Evolutionary conservation across 2,888 invertebrate genomes (phyloP), one percentile per base, ranked within the genome.

Genomic region (Megalurothrips usitatus): DNA sequence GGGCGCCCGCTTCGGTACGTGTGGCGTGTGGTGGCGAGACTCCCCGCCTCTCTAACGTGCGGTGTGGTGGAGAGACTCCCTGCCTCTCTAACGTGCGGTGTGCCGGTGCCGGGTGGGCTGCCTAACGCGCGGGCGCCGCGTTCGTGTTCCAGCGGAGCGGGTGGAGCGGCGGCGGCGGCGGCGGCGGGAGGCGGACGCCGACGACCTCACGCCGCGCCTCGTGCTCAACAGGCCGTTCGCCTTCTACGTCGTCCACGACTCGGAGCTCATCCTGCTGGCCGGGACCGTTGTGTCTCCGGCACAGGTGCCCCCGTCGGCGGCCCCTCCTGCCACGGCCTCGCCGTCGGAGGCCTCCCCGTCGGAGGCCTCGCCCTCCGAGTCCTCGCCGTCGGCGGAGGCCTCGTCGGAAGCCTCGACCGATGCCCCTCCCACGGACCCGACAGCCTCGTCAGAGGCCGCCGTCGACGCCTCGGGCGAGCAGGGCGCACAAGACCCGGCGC

Each of bases 1-100:
- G 0, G 83, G 83, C 12, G 83, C 85, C 8, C 83, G 84, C 80
- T 82, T 85, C 79, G 83, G 85, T 85, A 82, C 84, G 84, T 83
- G 52, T 8, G 52, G 80, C n/a, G n/a, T n/a, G n/a, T n/a, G n/a
- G n/a, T n/a, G n/a, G n/a, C n/a, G n/a, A n/a, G n/a, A n/a, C n/a
- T n/a, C n/a, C n/a, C n/a, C n/a, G n/a, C n/a, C n/a, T n/a, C n/a
- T n/a, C n/a, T n/a, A n/a, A n/a, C n/a, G n/a, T n/a, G n/a, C n/a
- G n/a, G n/a, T n/a, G n/a, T n/a, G n/a, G n/a, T n/a, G n/a, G n/a
- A n/a, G n/a, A n/a, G n/a, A n/a, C n/a, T n/a, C n/a, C n/a, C n/a
- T n/a, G n/a, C n/a, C n/a, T n/a, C n/a, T n/a, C n/a, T n/a, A n/a
- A n/a, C n/a, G n/a, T n/a, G n/a, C n/a, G n/a, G n/a, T n/a, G n/a